Evolutionary conservation across 2,888 invertebrate species (phyloP).

Genomic region (Pristionchus maxplancki): DNA sequence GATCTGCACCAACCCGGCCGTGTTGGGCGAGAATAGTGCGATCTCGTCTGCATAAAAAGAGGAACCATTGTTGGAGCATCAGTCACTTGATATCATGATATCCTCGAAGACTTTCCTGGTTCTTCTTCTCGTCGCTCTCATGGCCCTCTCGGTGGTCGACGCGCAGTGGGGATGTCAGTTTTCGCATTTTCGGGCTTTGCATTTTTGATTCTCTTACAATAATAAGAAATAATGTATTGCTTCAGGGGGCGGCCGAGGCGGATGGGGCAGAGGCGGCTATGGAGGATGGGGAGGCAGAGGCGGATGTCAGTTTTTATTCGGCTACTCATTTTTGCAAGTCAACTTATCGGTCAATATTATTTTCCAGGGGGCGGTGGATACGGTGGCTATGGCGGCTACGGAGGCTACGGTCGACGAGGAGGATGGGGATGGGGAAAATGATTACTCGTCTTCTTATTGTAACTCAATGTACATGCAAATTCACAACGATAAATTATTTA

Average conservation of each 20-base stretch:
- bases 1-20: background rate
- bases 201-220: background rate
- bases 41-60: background rate
- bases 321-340: too few species aligned
- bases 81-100: background rate
- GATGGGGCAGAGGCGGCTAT: background rate
- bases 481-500: background rate
- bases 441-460: background rate
- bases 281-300: background rate
- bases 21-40: background rate
- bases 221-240: background rate
- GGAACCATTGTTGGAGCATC: background rate
- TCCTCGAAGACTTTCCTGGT: background rate
- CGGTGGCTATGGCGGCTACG: background rate
- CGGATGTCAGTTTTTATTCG: background rate
- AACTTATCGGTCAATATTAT: too few species aligned
- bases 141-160: background rate
- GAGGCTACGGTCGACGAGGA: background rate
- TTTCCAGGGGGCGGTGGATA: background rate
- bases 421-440: constrained; percentile 22
- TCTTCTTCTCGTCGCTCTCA: background rate
- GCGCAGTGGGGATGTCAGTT: constrained; percentile 38
- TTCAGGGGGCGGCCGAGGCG: background rate
- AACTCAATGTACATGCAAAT: background rate
- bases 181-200: background rate